Conservation (phyloP, 1,140 invertebrate genomes). For the Zaprionus ornatus region DNA sequence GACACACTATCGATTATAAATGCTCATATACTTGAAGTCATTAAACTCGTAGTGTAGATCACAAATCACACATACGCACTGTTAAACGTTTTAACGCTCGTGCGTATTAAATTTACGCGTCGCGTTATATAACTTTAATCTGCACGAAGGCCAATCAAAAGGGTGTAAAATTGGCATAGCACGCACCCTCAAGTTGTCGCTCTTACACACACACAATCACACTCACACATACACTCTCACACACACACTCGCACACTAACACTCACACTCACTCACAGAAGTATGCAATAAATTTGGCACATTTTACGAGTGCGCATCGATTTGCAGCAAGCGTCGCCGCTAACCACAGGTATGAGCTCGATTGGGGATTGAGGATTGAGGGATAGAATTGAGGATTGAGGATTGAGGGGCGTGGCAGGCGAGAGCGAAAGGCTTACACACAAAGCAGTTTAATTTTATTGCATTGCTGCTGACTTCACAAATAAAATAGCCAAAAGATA, state of each 20-base stretch:
- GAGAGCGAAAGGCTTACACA: slow-evolving; percentile 62
- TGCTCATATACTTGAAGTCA: not conserved
- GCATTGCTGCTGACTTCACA: slow-evolving; percentile 47
- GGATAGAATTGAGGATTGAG: not conserved
- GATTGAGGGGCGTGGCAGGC: not conserved
- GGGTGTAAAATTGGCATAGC: slow-evolving; percentile 51
- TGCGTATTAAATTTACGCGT: slow-evolving; percentile 53
- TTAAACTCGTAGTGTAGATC: not conserved
- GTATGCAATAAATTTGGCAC: slow-evolving; percentile 73
- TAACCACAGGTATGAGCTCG: slow-evolving; percentile 56
- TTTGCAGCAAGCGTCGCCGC: slow-evolving; percentile 46
- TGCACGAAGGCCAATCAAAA: slow-evolving; percentile 68
- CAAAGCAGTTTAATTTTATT: slow-evolving; percentile 70
- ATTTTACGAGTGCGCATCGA: slow-evolving; percentile 74
- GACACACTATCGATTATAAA: not conserved
- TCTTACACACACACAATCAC: slow-evolving; percentile 10
- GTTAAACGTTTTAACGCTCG: slow-evolving; percentile 55
- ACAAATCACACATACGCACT: slow-evolving; percentile 53
- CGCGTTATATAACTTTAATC: slow-evolving; percentile 65
- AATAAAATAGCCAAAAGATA: slow-evolving; percentile 23
- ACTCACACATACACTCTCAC: slow-evolving; percentile 4
- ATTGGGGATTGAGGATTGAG: not conserved
- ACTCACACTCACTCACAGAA: slow-evolving; percentile 34
- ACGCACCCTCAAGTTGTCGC: slow-evolving; percentile 6
- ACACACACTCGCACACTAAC: not conserved